These are phyloP conservation scores for Lasioglossum figueresi DNA, from an alignment of 2,888 invertebrate species.

Conservation along the genomic window DNA sequence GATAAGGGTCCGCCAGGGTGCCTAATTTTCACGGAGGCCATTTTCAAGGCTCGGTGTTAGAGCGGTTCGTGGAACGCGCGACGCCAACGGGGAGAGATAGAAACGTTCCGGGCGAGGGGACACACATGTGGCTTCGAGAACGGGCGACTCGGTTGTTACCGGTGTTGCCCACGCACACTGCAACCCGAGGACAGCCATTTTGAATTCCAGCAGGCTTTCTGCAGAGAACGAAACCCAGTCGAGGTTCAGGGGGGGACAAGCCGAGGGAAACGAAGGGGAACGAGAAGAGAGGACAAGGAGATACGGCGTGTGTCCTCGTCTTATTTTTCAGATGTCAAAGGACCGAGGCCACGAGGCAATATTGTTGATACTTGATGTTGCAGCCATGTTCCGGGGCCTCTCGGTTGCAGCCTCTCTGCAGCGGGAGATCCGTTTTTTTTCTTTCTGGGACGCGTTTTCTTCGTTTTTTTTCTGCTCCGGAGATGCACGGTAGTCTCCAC, in stretches of 20 bases:
- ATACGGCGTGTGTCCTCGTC: slow-evolving; percentile 69
- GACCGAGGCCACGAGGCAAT: slow-evolving; percentile 76
- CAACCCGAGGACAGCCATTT: slow-evolving; percentile 79
- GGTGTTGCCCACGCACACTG: slow-evolving; percentile 66
- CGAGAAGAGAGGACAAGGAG: slow-evolving; percentile 39
- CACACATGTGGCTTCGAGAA: slow-evolving; percentile 22
- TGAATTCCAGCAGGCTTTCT: slow-evolving; percentile 80
- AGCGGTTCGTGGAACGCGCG: slow-evolving; percentile 11
- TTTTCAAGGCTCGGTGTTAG: not conserved
- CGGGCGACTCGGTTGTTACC: slow-evolving; percentile 46
- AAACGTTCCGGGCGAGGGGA: slow-evolving; percentile 29
- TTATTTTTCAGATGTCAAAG: slow-evolving; percentile 80
- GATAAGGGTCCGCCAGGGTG: not conserved
- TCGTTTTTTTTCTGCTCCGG: not conserved
- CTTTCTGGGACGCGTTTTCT: slow-evolving; percentile 19
- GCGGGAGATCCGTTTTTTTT: slow-evolving; percentile 56
- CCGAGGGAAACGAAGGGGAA: slow-evolving; percentile 26
- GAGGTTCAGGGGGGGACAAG: not conserved
- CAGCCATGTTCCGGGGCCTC: slow-evolving; percentile 64
- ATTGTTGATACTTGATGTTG: slow-evolving; percentile 83
- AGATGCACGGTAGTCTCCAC: not conserved
- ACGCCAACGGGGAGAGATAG: slow-evolving; percentile 40
- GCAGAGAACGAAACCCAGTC: slow-evolving; percentile 28
- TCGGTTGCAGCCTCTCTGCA: slow-evolving; percentile 42
- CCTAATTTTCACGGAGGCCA: not conserved